Conservation (phyloP, 2,888 invertebrate species). For the Drosophila longiperda region DNA sequence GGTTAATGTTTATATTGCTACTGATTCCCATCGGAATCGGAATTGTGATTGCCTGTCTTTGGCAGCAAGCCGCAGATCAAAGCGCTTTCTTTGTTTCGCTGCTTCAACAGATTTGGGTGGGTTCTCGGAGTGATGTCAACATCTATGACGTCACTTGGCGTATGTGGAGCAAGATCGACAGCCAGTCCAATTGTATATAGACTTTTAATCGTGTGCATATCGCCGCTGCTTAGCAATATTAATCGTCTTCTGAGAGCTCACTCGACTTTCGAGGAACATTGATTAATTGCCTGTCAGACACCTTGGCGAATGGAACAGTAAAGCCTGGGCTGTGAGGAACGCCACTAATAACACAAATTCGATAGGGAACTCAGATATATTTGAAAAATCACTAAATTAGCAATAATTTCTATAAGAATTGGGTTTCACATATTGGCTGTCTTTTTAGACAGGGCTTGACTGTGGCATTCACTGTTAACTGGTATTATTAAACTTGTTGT, state of each 20-base stretch:
- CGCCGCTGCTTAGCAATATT: slow-evolving; percentile 38
- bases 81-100: slow-evolving; percentile 62
- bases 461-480: slow-evolving; percentile 39
- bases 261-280: slow-evolving; percentile 32
- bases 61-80: slow-evolving; percentile 72
- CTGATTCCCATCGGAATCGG: slow-evolving; percentile 14
- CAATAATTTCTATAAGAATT: not conserved
- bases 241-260: slow-evolving; percentile 49
- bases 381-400: too few species aligned
- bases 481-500: slow-evolving; percentile 38
- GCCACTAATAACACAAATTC: not conserved
- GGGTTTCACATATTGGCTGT: not conserved
- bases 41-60: slow-evolving; percentile 49
- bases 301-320: slow-evolving; percentile 35
- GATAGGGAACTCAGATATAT: not conserved
- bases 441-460: slow-evolving; percentile 26
- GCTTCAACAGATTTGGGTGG: slow-evolving; percentile 5
- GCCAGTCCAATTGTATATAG: slow-evolving; percentile 15
- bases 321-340: slow-evolving; percentile 14
- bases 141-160: slow-evolving; percentile 57
- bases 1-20: not conserved
- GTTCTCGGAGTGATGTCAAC: slow-evolving; percentile 59
- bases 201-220: slow-evolving; percentile 23
- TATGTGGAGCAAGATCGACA: slow-evolving; percentile 58
- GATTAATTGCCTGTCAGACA: slow-evolving; percentile 47